Evolutionary conservation across 2,888 invertebrate genomes (phyloP).

Genomic region (Hirudinaria manillensis): DNA sequence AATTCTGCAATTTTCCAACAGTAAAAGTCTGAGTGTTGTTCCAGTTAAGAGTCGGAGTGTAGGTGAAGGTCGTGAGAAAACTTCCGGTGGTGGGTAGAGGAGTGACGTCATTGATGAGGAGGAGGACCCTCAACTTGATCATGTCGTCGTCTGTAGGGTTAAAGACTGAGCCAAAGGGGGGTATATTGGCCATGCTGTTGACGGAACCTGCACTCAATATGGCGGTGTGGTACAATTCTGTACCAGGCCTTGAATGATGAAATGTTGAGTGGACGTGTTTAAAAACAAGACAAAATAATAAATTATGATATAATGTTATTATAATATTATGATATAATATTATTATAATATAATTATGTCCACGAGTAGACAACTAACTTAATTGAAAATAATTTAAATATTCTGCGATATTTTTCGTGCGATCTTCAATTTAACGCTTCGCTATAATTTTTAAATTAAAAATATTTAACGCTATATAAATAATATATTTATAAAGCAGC

Average conservation of each 20-base stretch:
- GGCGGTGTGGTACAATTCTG: constrained; percentile 13
- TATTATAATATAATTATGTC: too few relatives aligned
- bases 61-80: constrained; percentile 48
- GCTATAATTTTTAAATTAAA: too few relatives aligned
- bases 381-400: too few relatives aligned
- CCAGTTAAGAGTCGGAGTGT: constrained; percentile 44
- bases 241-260: not conserved
- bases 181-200: constrained; percentile 23
- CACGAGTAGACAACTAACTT: too few relatives aligned
- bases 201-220: constrained; percentile 27
- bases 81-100: constrained; percentile 42
- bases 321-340: too few relatives aligned
- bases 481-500: not conserved
- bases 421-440: too few relatives aligned
- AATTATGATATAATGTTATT: too few relatives aligned
- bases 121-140: constrained; percentile 24
- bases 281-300: too few relatives aligned
- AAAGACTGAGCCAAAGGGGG: not conserved
- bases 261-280: not conserved
- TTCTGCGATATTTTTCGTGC: too few relatives aligned
- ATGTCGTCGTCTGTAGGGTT: constrained; percentile 29
- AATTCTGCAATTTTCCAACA: not conserved
- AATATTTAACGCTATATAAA: not conserved
- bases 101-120: constrained; percentile 41
- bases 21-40: not conserved